These are phyloP conservation scores for Apogon hyalosoma DNA, from an alignment of 2,797 vertebrate species.

Conservation along the genomic window DNA sequence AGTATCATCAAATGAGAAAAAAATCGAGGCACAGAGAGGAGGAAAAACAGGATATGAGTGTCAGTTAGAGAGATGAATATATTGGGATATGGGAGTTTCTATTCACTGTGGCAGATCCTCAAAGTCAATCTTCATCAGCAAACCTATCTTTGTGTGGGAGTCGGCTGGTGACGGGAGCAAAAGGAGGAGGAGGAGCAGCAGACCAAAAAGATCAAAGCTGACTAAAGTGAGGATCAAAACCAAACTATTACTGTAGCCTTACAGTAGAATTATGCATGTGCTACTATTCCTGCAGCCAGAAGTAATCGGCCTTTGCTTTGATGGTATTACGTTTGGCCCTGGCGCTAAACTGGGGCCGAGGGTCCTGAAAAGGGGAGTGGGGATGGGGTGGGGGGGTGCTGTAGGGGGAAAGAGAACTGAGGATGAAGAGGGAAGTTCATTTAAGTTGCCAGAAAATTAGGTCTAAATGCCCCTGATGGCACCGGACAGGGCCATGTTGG, in stretches of 20 bases:
- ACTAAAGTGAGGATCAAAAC: conserved; percentile 66
- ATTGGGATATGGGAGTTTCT: conserved; percentile 30
- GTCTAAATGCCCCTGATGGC: conserved; percentile 46
- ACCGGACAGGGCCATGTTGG: conserved; percentile 19
- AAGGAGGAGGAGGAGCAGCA: conserved; percentile 50
- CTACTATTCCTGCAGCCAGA: conserved; percentile 51
- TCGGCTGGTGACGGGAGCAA: conserved; percentile 26
- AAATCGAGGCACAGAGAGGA: neutral
- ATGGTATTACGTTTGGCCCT: conserved; percentile 67
- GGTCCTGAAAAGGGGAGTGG: conserved; percentile 21
- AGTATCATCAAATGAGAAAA: conserved; percentile 52
- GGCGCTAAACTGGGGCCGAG: conserved; percentile 52
- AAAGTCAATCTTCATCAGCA: conserved; percentile 68
- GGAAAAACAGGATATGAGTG: conserved; percentile 20
- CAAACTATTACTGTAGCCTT: conserved; percentile 62
- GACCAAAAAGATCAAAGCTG: conserved; percentile 72
- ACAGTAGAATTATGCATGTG: conserved; percentile 65
- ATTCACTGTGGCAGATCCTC: conserved; percentile 46
- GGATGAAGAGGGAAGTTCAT: conserved; percentile 40
- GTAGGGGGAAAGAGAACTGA: neutral
- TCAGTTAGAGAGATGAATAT: conserved; percentile 45
- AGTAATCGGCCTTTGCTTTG: conserved; percentile 69
- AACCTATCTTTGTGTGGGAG: conserved; percentile 50
- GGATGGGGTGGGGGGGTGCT: neutral
- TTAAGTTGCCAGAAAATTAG: conserved; percentile 53